These are phyloP conservation scores for Carcinoscorpius rotundicauda DNA, from an alignment of 1,140 invertebrate genomes.

Conservation along the genomic window DNA sequence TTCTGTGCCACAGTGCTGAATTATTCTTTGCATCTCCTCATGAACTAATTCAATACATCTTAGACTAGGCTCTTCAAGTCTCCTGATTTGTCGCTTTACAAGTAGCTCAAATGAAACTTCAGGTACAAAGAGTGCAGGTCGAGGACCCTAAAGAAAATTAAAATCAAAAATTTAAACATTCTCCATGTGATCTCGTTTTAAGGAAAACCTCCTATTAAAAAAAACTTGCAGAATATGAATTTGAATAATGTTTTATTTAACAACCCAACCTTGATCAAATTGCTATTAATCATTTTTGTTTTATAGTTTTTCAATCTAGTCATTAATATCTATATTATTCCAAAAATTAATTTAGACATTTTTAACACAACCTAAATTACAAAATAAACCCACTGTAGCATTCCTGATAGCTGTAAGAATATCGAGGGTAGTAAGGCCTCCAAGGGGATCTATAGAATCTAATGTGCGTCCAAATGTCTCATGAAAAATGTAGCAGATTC, in stretches of 20 bases:
- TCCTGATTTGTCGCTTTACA: slow-evolving; percentile 91
- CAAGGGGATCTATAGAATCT: slow-evolving; percentile 85
- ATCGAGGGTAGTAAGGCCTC: slow-evolving; percentile 82
- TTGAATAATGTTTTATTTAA: too few relatives aligned
- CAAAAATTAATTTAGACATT: background rate
- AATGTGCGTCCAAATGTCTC: slow-evolving; percentile 90
- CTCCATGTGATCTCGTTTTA: too few relatives aligned
- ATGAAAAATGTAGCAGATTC: slow-evolving; percentile 99
- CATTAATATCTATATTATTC: too few relatives aligned
- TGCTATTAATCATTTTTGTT: too few relatives aligned
- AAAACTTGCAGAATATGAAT: too few relatives aligned
- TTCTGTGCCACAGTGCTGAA: slow-evolving; percentile 94
- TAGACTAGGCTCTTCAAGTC: slow-evolving; percentile 89
- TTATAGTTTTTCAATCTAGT: too few relatives aligned
- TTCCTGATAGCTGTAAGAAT: slow-evolving; percentile 96
- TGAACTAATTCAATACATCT: slow-evolving; percentile 96
- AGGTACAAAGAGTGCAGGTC: slow-evolving; percentile 93
- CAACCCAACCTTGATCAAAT: too few relatives aligned
- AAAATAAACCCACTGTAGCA: slow-evolving; percentile 53
- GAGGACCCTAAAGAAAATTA: slow-evolving; percentile 49
- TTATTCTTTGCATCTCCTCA: slow-evolving; percentile 98
- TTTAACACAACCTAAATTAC: slow-evolving; percentile 11
- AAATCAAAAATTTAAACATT: too few relatives aligned
- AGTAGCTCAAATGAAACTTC: slow-evolving; percentile 79
- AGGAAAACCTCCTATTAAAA: too few relatives aligned